Conservation (phyloP, 2,113 vertebrate genomes). For the Scomber scombrus region DNA sequence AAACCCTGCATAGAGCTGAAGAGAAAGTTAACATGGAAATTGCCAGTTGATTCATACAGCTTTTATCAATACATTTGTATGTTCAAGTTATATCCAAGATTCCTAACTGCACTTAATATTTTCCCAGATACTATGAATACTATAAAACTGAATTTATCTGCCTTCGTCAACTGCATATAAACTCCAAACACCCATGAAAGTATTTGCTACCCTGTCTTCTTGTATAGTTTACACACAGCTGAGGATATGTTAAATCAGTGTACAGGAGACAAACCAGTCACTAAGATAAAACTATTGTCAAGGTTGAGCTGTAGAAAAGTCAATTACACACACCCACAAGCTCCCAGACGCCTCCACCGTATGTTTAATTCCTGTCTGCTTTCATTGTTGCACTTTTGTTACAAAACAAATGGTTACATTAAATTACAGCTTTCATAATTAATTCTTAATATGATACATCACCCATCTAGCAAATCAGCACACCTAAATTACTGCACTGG, state of each 20-base stretch:
- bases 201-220: neutral
- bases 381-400: slow-evolving; percentile 16
- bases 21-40: too few relatives aligned
- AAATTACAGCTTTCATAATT: slow-evolving; percentile 31
- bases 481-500: slow-evolving; percentile 1
- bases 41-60: too few relatives aligned
- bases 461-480: slow-evolving; percentile 32
- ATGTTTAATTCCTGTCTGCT: slow-evolving; percentile 10
- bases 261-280: neutral
- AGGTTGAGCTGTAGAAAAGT: too few relatives aligned
- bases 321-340: neutral
- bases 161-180: too few relatives aligned
- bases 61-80: too few relatives aligned
- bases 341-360: neutral
- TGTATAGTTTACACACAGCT: neutral
- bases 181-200: too few relatives aligned
- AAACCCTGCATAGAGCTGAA: too few relatives aligned
- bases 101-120: too few relatives aligned
- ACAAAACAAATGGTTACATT: slow-evolving; percentile 30
- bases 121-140: too few relatives aligned
- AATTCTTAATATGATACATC: slow-evolving; percentile 19
- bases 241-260: neutral
- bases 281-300: neutral
- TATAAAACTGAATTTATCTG: too few relatives aligned
- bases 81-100: too few relatives aligned